A percentile compares a stretch with the other conserved stretches of the same genome.
Evolutionary conservation across 2,797 vertebrate species (phyloP).

Genomic region (Takifugu ocellatus): DNA sequence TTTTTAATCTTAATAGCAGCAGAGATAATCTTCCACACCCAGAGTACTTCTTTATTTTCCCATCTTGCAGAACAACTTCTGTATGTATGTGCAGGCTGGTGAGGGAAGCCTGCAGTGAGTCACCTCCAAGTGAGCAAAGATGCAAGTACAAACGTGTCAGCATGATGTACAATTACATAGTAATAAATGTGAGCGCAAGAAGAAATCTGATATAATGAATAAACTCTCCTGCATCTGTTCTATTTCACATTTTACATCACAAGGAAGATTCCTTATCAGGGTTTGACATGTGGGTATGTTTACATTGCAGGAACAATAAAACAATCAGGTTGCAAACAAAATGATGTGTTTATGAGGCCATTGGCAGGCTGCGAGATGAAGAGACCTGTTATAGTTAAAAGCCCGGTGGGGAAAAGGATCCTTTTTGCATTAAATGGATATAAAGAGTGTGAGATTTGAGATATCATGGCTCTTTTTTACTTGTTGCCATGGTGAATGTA

Average conservation of each 20-base stretch:
- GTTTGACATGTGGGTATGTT: neutral
- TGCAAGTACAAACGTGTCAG: conserved; percentile 1
- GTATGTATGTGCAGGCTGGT: conserved; percentile 17
- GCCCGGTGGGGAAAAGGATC: neutral
- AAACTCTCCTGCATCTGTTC: neutral
- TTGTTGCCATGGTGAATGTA: neutral
- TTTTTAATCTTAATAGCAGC: conserved; percentile 25
- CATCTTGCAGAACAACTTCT: conserved; percentile 36
- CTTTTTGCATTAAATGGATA: neutral
- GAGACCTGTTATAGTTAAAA: neutral
- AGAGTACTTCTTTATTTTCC: conserved; percentile 19
- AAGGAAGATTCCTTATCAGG: conserved; percentile 2
- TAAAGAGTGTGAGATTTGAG: neutral
- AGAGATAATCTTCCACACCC: conserved; percentile 51
- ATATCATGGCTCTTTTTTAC: neutral
- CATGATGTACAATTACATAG: conserved; percentile 39
- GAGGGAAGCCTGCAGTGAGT: conserved; percentile 29
- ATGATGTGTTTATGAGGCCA: too few relatives aligned
- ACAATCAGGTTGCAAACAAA: too few relatives aligned
- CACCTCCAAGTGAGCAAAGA: conserved; percentile 25
- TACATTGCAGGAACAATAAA: neutral
- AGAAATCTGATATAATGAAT: conserved; percentile 8
- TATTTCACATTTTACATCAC: neutral
- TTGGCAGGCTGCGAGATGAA: too few relatives aligned
- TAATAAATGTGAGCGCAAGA: conserved; percentile 58